Base-by-base conservation (phyloP, 1,140 invertebrate species). In the Eciton burchellii region DNA sequence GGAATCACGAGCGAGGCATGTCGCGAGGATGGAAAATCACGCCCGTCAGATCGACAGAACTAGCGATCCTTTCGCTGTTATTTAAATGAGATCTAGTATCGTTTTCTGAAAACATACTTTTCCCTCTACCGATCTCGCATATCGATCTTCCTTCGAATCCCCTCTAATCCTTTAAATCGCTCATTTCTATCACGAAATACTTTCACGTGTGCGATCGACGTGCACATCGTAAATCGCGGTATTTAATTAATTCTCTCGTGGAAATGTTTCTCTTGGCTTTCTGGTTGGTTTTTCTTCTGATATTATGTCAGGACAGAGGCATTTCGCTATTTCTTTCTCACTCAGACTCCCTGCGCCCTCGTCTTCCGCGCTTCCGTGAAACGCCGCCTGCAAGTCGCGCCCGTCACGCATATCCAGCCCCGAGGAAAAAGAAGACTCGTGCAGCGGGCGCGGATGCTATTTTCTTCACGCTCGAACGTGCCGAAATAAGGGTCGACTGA, bases 401-500 rank as follows among this genome's bases (percentile, higher is more conserved):
- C 72, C 60, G 49, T 77, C 81, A 82, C 59, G 84, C 82, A 72
- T 83, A 79, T 73, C 84, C 52, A 68, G 45, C 62, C 65, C 16
- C 52, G 66, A 26, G 63, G 56, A 70, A 68, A 63, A 70, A 16
- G 21, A 43, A 70, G 16, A 19, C n/a, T 3, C 49, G 83, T 19
- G 62, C 29, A n/a, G n/a, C n/a, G 71, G 21, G 65, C 26, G 66
- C 24, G 35, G 70, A n/a, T 35, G 49, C 65, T 79, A 81, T 87
- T 87, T 60, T 82, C 82, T 88, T 90, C 81, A 90, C 84, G 88
- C 88, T 89, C 83, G 59, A 89, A 26, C 71, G 84, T 84, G 57
- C 62, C 88, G 84, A 88, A 89, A 89, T 90, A 90, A 90, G 86
- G 89, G 82, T 84, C 76, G 85, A 62, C 71, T 9, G 52, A 9